phyloP scores from a whole-genome alignment of 2,888 invertebrate genomes.

The Cataglyphis livida region DNA sequence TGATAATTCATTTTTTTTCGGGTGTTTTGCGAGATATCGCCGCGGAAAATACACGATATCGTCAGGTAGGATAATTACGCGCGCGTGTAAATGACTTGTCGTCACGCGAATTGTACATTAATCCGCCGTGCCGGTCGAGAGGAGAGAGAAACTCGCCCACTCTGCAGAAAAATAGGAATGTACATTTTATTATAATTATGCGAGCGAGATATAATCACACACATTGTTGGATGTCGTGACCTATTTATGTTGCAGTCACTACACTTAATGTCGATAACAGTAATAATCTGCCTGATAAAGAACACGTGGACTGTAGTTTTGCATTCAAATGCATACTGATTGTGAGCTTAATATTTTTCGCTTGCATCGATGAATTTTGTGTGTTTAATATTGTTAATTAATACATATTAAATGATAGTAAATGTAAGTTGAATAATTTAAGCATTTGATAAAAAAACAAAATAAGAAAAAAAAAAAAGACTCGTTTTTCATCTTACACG shows the following conservation, averaged over 20 bases:
- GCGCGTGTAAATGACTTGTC: constrained; percentile 61
- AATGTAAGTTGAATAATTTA: background rate
- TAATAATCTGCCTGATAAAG: constrained; percentile 9
- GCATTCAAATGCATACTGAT: background rate
- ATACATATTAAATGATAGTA: background rate
- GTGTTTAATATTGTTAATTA: background rate
- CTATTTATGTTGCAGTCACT: constrained; percentile 31
- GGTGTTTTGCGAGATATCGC: constrained; percentile 59
- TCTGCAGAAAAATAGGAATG: constrained; percentile 42
- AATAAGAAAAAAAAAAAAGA: background rate
- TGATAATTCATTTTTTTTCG: constrained; percentile 63
- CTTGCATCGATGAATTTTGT: background rate
- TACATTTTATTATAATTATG: constrained; percentile 54
- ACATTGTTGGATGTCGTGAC: constrained; percentile 1
- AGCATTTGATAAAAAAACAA: background rate
- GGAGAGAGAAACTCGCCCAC: constrained; percentile 34
- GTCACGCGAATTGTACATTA: constrained; percentile 69
- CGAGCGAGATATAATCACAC: constrained; percentile 39
- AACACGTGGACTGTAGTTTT: background rate
- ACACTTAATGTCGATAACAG: constrained; percentile 33
- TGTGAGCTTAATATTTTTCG: background rate
- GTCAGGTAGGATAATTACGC: constrained; percentile 72
- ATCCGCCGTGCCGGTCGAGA: constrained; percentile 2
- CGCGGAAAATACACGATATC: constrained; percentile 63
- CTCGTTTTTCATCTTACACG: background rate